phyloP scores from a whole-genome alignment of 2,888 invertebrate genomes.

The Eristalinus aeneus region DNA sequence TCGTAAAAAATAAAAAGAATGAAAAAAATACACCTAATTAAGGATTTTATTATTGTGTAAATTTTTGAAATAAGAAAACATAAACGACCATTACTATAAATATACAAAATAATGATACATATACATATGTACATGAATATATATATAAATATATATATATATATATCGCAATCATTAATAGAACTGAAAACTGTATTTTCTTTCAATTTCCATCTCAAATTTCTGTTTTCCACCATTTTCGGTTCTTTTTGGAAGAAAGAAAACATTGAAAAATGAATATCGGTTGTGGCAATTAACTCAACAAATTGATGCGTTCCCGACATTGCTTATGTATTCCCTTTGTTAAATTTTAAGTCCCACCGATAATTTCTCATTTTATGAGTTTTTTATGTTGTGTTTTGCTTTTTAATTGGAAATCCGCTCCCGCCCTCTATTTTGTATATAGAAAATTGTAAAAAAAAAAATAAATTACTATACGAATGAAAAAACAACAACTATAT shows the following conservation, averaged over 20 bases:
- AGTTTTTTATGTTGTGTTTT: constrained; percentile 18
- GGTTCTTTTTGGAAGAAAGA: background rate
- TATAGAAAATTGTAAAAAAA: constrained; percentile 42
- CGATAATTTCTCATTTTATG: constrained; percentile 56
- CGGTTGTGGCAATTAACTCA: constrained; percentile 66
- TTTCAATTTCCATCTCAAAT: constrained; percentile 2
- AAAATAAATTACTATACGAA: constrained; percentile 47
- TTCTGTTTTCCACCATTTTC: background rate
- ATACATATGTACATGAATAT: constrained; percentile 26
- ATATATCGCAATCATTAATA: constrained; percentile 59
- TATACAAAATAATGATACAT: constrained; percentile 53
- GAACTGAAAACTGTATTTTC: constrained; percentile 32
- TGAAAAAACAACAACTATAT: constrained; percentile 50
- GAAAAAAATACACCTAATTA: constrained; percentile 41
- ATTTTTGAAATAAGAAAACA: constrained; percentile 53
- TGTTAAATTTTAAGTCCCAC: constrained; percentile 60
- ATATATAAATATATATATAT: constrained; percentile 24
- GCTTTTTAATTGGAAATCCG: too few species aligned
- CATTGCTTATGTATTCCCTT: background rate
- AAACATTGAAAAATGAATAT: constrained; percentile 36
- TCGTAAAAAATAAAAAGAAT: constrained; percentile 10
- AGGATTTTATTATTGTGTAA: constrained; percentile 64
- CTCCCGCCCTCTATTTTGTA: constrained; percentile 25
- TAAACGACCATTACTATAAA: constrained; percentile 69
- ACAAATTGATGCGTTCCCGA: constrained; percentile 42